A percentile compares a stretch with the other conserved stretches of the same genome.
phyloP scores from a whole-genome alignment of 1,140 invertebrate species.

The Solenopsis invicta region DNA sequence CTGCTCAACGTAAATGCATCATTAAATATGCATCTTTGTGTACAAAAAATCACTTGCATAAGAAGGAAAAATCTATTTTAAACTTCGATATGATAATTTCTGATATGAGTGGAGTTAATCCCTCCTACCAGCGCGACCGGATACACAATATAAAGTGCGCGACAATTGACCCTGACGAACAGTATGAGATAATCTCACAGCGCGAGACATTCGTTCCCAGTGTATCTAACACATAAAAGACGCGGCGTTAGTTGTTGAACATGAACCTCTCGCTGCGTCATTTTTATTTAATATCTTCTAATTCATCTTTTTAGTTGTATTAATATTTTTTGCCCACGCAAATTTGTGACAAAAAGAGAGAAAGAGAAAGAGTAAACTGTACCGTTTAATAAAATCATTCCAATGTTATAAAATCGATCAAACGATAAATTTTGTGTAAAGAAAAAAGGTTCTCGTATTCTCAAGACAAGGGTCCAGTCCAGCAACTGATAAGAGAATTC shows the following conservation, averaged over 20 bases:
- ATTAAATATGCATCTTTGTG: background rate
- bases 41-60: background rate
- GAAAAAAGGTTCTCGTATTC: background rate
- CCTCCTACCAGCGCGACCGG: background rate
- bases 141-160: conserved; percentile 4
- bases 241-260: background rate
- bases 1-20: background rate
- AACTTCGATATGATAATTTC: background rate
- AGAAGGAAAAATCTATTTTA: background rate
- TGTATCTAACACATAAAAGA: background rate
- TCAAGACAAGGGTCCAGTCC: background rate
- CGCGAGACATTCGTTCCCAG: background rate
- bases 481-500: background rate
- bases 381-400: background rate
- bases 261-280: background rate
- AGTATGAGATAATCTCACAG: background rate
- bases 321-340: background rate
- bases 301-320: background rate
- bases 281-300: background rate
- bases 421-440: background rate
- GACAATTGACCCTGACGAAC: conserved; percentile 28
- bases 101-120: background rate
- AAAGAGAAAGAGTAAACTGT: background rate
- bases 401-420: background rate
- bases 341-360: conserved; percentile 11